phyloP scores from a whole-genome alignment of 1,140 invertebrate species.

The Diorhabda carinulata region DNA sequence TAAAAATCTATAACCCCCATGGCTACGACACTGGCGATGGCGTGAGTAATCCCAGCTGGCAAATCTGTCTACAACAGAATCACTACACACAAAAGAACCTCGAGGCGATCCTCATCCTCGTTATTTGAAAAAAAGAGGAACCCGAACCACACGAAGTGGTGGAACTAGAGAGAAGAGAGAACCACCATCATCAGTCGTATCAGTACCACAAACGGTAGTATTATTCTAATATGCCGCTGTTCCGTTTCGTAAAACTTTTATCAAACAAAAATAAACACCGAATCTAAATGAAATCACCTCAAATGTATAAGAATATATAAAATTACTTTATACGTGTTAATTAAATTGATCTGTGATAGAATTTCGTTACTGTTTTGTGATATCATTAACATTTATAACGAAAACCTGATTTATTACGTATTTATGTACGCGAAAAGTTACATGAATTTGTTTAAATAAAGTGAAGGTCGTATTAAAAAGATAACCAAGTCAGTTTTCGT shows the following conservation, averaged over 20 bases:
- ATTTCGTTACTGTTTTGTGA: not conserved
- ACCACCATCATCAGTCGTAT: not conserved
- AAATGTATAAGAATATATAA: not conserved
- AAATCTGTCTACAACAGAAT: constrained; percentile 1
- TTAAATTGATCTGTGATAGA: not conserved
- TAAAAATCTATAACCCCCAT: not conserved
- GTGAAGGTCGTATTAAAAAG: not conserved
- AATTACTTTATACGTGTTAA: not conserved
- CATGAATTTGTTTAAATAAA: constrained; percentile 1
- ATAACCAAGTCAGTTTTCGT: not conserved
- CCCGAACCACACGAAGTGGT: not conserved
- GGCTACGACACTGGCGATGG: not conserved
- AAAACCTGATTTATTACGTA: not conserved
- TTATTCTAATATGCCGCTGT: not conserved
- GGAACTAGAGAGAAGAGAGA: not conserved
- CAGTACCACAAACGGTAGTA: not conserved
- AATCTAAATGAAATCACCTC: not conserved
- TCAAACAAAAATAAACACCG: not conserved
- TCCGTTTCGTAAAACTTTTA: not conserved
- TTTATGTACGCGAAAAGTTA: not conserved
- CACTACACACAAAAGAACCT: not conserved
- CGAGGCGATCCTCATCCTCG: not conserved
- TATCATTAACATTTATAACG: not conserved
- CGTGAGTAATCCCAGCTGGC: not conserved
- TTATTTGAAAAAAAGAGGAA: not conserved